Conservation (phyloP, 37 sponge, comb jelly and placozoan genomes). For the Ephydatia muelleri region DNA sequence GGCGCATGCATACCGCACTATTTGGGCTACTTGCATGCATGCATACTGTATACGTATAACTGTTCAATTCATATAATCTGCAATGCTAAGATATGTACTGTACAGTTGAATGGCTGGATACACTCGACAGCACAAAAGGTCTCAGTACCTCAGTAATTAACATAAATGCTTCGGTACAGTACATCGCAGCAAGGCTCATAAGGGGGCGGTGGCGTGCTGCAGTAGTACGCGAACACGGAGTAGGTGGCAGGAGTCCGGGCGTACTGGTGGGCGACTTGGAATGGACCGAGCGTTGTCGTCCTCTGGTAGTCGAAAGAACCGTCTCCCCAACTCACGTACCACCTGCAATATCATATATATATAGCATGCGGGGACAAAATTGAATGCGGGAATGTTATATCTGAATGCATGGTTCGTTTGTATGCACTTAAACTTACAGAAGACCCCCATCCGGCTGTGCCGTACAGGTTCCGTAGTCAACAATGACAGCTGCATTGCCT, state of each 20-base stretch:
- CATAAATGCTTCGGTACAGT: background rate
- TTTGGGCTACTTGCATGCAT: too few species aligned
- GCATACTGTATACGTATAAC: too few species aligned
- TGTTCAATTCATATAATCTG: too few species aligned
- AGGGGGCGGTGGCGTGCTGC: background rate
- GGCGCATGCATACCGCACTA: too few species aligned
- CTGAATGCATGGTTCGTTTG: too few species aligned
- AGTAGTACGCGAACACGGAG: conserved; percentile 1
- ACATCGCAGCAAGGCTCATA: background rate
- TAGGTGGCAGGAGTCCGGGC: background rate
- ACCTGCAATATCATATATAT: background rate
- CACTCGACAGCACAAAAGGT: too few species aligned
- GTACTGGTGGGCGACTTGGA: conserved; percentile 14
- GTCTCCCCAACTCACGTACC: conserved; percentile 13
- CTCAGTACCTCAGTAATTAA: background rate
- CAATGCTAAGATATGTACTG: too few species aligned
- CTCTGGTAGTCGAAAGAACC: background rate
- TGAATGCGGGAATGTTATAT: too few species aligned
- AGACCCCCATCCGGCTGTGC: background rate
- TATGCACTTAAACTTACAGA: background rate
- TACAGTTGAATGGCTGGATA: too few species aligned
- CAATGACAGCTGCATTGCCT: conserved; percentile 9
- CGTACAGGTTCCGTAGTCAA: conserved; percentile 7
- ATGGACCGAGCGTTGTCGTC: background rate
- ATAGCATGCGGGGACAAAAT: too few species aligned